These are phyloP conservation scores for Pseudomyrmex gracilis DNA, from an alignment of 1,140 invertebrate genomes.

Conservation along the genomic window DNA sequence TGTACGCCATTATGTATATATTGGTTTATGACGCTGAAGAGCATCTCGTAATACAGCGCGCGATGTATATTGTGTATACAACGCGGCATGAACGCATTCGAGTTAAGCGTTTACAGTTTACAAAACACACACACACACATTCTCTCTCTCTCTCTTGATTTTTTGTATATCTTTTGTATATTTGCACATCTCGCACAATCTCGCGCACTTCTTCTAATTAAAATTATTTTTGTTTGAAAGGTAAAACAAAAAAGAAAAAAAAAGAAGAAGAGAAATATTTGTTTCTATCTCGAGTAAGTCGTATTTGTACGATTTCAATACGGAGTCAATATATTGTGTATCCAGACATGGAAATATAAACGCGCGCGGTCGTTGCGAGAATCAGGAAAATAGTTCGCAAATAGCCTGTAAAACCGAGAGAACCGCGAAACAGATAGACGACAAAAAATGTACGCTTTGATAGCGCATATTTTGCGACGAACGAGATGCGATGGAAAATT, in stretches of 20 bases:
- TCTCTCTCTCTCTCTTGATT: too few relatives aligned
- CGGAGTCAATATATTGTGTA: neutral
- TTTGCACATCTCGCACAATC: neutral
- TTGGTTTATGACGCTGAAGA: slow-evolving; percentile 23
- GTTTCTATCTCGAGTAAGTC: neutral
- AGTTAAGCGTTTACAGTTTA: neutral
- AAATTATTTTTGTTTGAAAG: neutral
- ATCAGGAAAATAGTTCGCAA: slow-evolving; percentile 17
- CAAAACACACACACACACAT: too few relatives aligned
- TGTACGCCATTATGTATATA: slow-evolving; percentile 32
- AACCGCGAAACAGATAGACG: neutral
- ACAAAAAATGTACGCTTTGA: slow-evolving; percentile 7
- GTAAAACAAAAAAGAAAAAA: neutral
- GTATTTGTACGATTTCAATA: neutral
- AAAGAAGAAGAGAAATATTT: neutral
- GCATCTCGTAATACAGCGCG: neutral
- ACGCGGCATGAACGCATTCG: neutral
- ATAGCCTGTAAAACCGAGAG: neutral
- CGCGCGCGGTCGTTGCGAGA: neutral
- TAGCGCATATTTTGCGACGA: slow-evolving; percentile 1
- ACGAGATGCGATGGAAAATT: neutral
- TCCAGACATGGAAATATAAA: neutral
- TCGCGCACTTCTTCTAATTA: neutral
- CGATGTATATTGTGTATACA: neutral
- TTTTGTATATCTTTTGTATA: neutral